Evolutionary conservation across 2,797 vertebrate genomes (phyloP), one percentile per base, ranked within the genome.

Genomic region (Danio tinwini): DNA sequence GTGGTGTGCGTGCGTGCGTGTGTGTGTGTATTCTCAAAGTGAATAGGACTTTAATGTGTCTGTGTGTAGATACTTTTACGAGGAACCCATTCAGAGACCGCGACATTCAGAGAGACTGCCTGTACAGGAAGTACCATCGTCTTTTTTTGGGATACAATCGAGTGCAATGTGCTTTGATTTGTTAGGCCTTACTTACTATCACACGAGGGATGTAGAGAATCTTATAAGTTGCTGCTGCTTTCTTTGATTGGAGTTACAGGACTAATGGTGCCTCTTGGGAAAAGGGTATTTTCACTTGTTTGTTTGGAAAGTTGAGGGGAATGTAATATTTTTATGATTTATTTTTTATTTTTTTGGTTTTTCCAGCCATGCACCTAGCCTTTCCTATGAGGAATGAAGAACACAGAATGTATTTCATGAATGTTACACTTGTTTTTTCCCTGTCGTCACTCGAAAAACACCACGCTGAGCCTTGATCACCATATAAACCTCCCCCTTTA

Each of bases 41-140:
- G 93, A 94, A 91, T 95, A 92, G 92, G 91, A 95, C 95, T 92
- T 96, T 90, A 90, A 80, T 87, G 86, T 96, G 94, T 95, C 90
- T 93, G 91, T 95, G 91, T 95, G 89, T 91, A 92, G 93, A 93
- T 95, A 92, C 94, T 89, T 96, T 93, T 95, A 94, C 93, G 91
- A 78, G 81, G 79, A 86, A 84, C 74, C 58, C 64, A 64, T 85
- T 88, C 91, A 92, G 88, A 88, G 86, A 84, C 39, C 21, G 80
- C 59, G 64, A 68, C 29, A 29, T 29, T 29, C 29, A 82, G 47
- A 83, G 88, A 82, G 83, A 86, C 81, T 83, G 86, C 81, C 84
- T 19, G 81, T 81, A 83, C 77, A 72, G 82, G 87, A 75, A 50
- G 7, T 86, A 85, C 83, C 53, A 16, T 70, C 81, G 79, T 80